Percentiles rank a stretch among this genome's conserved stretches.
Evolutionary conservation across 53 echinoderm and acorn worm species (phyloP).

Genomic region (Arbacia lixula): DNA sequence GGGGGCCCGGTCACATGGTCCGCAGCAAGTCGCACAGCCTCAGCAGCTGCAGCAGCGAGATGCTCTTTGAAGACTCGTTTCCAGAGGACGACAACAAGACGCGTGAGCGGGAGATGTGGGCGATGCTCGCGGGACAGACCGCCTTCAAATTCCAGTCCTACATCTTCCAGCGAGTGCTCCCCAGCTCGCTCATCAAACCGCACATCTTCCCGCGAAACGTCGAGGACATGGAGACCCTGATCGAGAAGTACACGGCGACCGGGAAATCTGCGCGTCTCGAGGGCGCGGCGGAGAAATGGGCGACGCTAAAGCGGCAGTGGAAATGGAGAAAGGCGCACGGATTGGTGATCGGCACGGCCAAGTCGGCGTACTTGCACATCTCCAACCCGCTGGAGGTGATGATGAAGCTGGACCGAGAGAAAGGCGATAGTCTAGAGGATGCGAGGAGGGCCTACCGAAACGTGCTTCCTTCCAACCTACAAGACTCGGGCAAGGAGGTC

Average conservation of each 20-base stretch:
- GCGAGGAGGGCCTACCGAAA: slow-evolving; percentile 79
- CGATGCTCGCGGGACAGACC: slow-evolving; percentile 98
- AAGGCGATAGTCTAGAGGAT: slow-evolving; percentile 80
- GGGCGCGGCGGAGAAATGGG: slow-evolving; percentile 91
- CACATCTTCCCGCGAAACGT: slow-evolving; percentile 97
- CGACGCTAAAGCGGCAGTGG: slow-evolving; percentile 76
- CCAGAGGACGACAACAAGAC: slow-evolving; percentile 83
- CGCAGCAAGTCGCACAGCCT: slow-evolving; percentile 41
- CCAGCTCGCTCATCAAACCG: slow-evolving; percentile 92
- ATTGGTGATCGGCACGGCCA: slow-evolving; percentile 73
- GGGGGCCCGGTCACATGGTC: neutral
- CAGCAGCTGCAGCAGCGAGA: slow-evolving; percentile 31
- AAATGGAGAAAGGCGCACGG: slow-evolving; percentile 84
- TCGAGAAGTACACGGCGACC: slow-evolving; percentile 79
- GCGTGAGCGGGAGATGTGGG: slow-evolving; percentile 96
- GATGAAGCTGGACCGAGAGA: slow-evolving; percentile 88
- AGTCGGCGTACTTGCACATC: slow-evolving; percentile 93
- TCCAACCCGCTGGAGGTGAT: slow-evolving; percentile 96
- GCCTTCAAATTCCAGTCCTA: slow-evolving; percentile 93
- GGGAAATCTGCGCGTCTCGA: slow-evolving; percentile 78
- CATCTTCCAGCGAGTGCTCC: slow-evolving; percentile 91
- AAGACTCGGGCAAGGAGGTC: slow-evolving; percentile 79
- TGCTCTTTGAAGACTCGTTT: slow-evolving; percentile 25
- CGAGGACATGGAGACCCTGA: slow-evolving; percentile 88
- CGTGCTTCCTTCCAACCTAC: slow-evolving; percentile 77